These are phyloP conservation scores for Parotocinclus haroldoi DNA, from an alignment of 2,797 vertebrate species.

Conservation along the genomic window DNA sequence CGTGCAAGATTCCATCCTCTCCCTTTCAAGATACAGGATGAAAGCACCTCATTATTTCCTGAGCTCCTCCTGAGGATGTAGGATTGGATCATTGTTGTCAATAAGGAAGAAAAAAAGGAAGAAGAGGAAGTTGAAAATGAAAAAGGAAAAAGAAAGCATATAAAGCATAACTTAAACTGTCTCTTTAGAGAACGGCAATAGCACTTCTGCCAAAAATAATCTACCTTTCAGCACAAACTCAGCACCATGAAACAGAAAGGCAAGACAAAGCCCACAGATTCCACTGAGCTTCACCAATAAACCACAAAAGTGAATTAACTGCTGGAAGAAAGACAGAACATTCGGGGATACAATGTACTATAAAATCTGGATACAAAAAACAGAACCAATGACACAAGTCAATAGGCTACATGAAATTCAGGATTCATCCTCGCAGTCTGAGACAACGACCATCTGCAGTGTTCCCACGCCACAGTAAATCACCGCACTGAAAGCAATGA, in stretches of 20 bases:
- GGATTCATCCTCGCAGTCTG: slow-evolving; percentile 18
- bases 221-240: too few relatives aligned
- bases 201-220: background rate
- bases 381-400: slow-evolving; percentile 17
- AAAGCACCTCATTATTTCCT: slow-evolving; percentile 33
- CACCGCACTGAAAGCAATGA: slow-evolving; percentile 67
- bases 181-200: background rate
- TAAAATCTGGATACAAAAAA: slow-evolving; percentile 14
- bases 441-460: slow-evolving; percentile 44
- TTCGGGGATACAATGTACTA: background rate
- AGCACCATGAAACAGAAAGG: background rate
- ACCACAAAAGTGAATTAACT: background rate
- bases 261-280: slow-evolving; percentile 1
- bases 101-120: slow-evolving; percentile 3
- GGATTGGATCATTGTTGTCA: slow-evolving; percentile 17
- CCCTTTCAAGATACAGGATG: slow-evolving; percentile 22
- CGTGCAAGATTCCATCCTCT: slow-evolving; percentile 29
- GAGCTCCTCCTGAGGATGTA: slow-evolving; percentile 12
- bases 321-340: slow-evolving; percentile 4
- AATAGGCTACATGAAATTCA: slow-evolving; percentile 24
- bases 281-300: slow-evolving; percentile 3
- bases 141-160: background rate
- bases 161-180: background rate
- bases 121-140: background rate
- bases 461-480: slow-evolving; percentile 64